These are phyloP conservation scores for Oenanthe melanoleuca DNA, from an alignment of 2,113 vertebrate genomes.

Conservation along the genomic window DNA sequence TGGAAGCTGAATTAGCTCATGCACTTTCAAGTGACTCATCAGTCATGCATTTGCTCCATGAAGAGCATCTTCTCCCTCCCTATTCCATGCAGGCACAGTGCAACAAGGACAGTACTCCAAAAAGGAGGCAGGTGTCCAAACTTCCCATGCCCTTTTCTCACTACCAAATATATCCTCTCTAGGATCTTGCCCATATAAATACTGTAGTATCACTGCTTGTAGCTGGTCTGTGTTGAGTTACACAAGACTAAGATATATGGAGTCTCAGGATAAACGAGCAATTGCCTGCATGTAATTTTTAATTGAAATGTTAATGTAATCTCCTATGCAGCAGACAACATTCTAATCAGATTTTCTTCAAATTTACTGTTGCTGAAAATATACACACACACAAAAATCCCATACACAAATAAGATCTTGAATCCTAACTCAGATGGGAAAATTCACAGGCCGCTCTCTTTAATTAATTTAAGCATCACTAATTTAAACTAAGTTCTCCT, in stretches of 20 bases:
- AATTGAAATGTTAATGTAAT: constrained; percentile 15
- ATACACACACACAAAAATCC: neutral
- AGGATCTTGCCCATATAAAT: neutral
- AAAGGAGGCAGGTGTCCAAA: neutral
- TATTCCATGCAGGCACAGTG: neutral
- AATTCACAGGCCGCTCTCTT: constrained; percentile 20
- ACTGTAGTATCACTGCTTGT: neutral
- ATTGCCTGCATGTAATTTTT: neutral
- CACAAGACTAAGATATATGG: neutral
- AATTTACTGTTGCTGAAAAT: constrained; percentile 22
- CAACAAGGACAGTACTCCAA: neutral
- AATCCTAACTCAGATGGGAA: constrained; percentile 34
- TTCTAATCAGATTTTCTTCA: constrained; percentile 37
- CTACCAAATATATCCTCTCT: neutral
- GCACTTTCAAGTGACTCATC: neutral
- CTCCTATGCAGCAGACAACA: neutral
- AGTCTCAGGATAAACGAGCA: neutral
- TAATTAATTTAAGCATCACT: constrained; percentile 64
- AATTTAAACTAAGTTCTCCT: constrained; percentile 55
- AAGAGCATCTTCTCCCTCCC: neutral
- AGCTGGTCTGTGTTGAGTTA: neutral
- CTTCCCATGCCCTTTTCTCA: neutral
- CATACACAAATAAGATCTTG: neutral
- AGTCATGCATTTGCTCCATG: neutral
- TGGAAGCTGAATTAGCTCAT: constrained; percentile 2